These are phyloP conservation scores for Drosophila sechellia DNA, from an alignment of 1,140 invertebrate genomes.

Conservation along the genomic window DNA sequence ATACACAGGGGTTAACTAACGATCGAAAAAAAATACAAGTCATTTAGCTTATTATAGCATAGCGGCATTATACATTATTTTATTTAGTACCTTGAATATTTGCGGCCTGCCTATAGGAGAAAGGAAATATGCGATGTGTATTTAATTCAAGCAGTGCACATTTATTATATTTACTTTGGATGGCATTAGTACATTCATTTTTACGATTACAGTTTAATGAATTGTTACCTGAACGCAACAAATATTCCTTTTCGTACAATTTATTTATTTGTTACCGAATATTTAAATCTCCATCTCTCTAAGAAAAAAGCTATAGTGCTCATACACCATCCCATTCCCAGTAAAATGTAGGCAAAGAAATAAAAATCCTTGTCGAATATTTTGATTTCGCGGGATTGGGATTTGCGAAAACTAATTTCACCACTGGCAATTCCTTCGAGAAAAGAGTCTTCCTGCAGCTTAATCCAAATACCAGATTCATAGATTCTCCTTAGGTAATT, in stretches of 20 bases:
- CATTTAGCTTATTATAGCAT: neutral
- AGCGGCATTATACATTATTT: no score
- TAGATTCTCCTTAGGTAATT: slow-evolving; percentile 25
- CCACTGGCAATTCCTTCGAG: slow-evolving; percentile 32
- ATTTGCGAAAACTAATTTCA: slow-evolving; percentile 30
- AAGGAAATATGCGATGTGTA: neutral
- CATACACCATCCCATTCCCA: slow-evolving; percentile 24
- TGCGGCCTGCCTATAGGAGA: neutral
- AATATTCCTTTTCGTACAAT: no score
- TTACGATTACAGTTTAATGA: neutral
- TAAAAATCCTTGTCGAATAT: slow-evolving; percentile 44
- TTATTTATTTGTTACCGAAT: neutral
- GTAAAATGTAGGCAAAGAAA: slow-evolving; percentile 26
- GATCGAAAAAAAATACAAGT: neutral
- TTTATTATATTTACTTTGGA: neutral
- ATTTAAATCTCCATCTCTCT: neutral
- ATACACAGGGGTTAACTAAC: no score
- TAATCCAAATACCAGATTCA: slow-evolving; percentile 30
- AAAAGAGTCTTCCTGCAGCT: slow-evolving; percentile 8
- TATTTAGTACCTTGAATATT: no score
- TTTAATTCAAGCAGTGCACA: neutral
- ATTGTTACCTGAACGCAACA: no score
- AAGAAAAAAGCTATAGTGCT: slow-evolving; percentile 20
- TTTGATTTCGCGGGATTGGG: slow-evolving; percentile 5
- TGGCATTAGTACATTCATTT: neutral